Conservation (phyloP, 2,888 invertebrate genomes). For the Agrilus biguttatus region DNA sequence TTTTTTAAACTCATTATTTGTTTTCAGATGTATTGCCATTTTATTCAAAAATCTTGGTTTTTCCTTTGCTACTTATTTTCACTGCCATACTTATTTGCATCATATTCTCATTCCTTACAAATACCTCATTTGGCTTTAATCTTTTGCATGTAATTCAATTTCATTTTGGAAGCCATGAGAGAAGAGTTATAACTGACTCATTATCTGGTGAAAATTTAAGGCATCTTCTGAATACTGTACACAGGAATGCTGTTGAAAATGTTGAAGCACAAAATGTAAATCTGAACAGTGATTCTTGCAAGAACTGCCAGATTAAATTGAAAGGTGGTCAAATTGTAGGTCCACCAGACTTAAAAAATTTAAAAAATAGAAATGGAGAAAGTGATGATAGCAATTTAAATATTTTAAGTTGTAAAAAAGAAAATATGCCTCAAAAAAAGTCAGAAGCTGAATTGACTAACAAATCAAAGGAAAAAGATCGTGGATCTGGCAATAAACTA, state of each 20-base stretch:
- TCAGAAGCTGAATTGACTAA: too few species aligned
- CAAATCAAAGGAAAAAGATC: too few species aligned
- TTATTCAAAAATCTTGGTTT: slow-evolving; percentile 5
- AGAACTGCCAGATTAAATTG: too few species aligned
- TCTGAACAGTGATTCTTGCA: background rate
- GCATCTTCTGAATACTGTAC: slow-evolving; percentile 4
- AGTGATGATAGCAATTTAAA: too few species aligned
- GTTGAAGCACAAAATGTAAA: slow-evolving; percentile 3
- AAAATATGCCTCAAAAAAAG: too few species aligned
- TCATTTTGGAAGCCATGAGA: slow-evolving; percentile 7
- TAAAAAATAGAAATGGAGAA: too few species aligned
- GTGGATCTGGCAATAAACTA: too few species aligned
- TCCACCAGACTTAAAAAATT: too few species aligned
- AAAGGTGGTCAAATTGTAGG: too few species aligned
- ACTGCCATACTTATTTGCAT: slow-evolving; percentile 6
- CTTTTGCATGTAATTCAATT: slow-evolving; percentile 7
- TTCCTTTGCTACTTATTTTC: slow-evolving; percentile 8
- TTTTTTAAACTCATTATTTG: background rate
- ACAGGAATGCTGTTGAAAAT: slow-evolving; percentile 9
- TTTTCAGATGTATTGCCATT: slow-evolving; percentile 7
- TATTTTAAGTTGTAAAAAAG: too few species aligned
- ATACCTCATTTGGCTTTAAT: slow-evolving; percentile 7
- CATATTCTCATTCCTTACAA: slow-evolving; percentile 6
- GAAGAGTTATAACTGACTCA: slow-evolving; percentile 3
- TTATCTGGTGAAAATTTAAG: slow-evolving; percentile 6